Evolutionary conservation across 2,797 vertebrate genomes (phyloP).

Genomic region (Petrocephalus schoutedeni): DNA sequence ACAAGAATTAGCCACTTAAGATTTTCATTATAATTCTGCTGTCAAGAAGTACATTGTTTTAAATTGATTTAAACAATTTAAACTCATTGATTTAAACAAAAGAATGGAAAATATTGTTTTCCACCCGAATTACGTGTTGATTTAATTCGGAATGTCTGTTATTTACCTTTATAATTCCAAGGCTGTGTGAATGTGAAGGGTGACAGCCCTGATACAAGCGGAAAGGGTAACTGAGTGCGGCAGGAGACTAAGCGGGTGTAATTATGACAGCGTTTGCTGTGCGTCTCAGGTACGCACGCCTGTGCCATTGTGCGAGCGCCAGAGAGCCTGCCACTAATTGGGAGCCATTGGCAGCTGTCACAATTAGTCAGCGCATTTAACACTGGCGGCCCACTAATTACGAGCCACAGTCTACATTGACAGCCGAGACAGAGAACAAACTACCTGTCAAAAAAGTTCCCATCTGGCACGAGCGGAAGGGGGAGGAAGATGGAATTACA

Average conservation of each 20-base stretch:
- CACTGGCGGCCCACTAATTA: conserved; percentile 68
- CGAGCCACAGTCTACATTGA: conserved; percentile 57
- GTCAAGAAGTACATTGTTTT: not conserved
- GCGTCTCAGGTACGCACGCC: conserved; percentile 65
- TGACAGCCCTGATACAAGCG: not conserved
- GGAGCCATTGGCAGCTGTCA: conserved; percentile 76
- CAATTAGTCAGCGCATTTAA: conserved; percentile 58
- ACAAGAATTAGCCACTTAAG: too few species aligned
- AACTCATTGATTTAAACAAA: not conserved
- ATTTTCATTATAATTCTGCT: not conserved
- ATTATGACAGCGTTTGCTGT: conserved; percentile 55
- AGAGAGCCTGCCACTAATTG: conserved; percentile 71
- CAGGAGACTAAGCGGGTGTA: not conserved
- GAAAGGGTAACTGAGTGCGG: not conserved
- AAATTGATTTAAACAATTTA: not conserved
- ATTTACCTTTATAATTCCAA: not conserved
- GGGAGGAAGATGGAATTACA: conserved; percentile 42
- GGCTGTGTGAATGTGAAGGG: not conserved
- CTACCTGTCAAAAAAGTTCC: conserved; percentile 70
- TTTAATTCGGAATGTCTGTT: not conserved
- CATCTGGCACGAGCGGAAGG: conserved; percentile 67
- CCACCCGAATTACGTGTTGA: not conserved
- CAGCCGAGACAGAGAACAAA: conserved; percentile 69
- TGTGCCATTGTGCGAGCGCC: conserved; percentile 56
- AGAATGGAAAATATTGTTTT: not conserved